Base-by-base conservation (phyloP, 2,888 invertebrate genomes). In the Nephrotoma appendiculata region DNA sequence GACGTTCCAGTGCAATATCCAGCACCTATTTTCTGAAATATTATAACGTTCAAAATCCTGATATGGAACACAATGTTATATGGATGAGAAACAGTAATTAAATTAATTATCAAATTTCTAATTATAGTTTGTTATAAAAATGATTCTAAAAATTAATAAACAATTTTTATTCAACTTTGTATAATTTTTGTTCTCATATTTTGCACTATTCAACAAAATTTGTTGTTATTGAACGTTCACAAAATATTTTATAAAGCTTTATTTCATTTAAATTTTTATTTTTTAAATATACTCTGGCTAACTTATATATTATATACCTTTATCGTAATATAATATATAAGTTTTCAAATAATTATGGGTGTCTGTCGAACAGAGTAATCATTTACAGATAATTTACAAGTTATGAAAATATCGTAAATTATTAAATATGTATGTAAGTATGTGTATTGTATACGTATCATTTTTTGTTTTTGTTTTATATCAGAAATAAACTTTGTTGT, bases 331-430 rank as follows among this genome's bases (percentile, higher is more conserved):
- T 57, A 41, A 83, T 83, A 41, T 84, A 84, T 84, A 84, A 43
- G 84, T 84, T 71, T 84, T 84, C 41, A 84, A 42, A 84, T 84
- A 84, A 84, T 84, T 84, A 84, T 84, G 84, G 84, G 84, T 84
- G 41, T 84, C 84, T 42, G 84, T 84, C 84, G 84, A 84, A 84
- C 84, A 71, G 84, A 84, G 41, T 84, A 43, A 43, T 84, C 84
- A 84, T 84, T 84, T 42, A 84, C 84, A 84, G 84, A 84, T 84
- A 84, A 42, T 84, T 84, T 84, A 84, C 84, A 42, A 84, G 84
- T 84, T 84, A 42, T 42, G 84, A 84, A 84, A 84, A 84, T 84
- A 41, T 84, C 43, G 42, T 84, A 84, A 84, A 84, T 84, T 84
- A 84, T 84, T 41, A 83, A 83, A 83, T 41, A 9, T 57, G 52